Conservation (phyloP, 2,113 vertebrate genomes). For the Tor tambroides region DNA sequence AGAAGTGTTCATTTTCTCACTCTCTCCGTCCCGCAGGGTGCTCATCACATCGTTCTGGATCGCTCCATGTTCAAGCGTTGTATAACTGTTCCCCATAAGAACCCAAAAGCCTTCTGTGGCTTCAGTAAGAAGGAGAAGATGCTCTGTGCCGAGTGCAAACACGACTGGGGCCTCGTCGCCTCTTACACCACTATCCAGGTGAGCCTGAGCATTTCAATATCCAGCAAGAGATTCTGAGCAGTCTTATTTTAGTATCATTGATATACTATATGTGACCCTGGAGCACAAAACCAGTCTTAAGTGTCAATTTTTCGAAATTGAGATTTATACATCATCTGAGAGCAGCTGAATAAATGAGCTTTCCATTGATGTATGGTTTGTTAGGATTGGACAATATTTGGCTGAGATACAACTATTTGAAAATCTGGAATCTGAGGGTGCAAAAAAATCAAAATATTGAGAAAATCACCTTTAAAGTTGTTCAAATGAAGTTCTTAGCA, state of each 20-base stretch:
- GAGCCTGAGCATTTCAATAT: not conserved
- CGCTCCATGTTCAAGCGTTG: constrained; percentile 53
- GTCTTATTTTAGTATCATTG: not conserved
- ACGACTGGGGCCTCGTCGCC: constrained; percentile 78
- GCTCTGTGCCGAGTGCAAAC: constrained; percentile 69
- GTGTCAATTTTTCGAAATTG: no score
- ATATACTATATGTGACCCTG: not conserved
- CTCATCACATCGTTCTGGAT: constrained; percentile 62
- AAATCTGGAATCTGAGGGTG: no score
- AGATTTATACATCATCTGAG: no score
- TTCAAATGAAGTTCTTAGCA: no score
- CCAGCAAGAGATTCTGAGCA: not conserved
- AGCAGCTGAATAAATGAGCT: no score
- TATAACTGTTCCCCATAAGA: constrained; percentile 37
- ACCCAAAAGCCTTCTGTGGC: constrained; percentile 24
- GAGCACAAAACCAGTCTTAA: no score
- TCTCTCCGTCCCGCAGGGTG: constrained; percentile 43
- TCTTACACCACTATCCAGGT: constrained; percentile 70
- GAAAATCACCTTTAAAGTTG: no score
- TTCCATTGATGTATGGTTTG: no score
- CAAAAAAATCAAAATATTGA: no score
- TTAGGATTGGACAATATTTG: no score
- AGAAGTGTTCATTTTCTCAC: not conserved
- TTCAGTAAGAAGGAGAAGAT: constrained; percentile 70
- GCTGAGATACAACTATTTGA: no score